Conservation (phyloP, 2,888 invertebrate species). For the Pardosa pseudoannulata region DNA sequence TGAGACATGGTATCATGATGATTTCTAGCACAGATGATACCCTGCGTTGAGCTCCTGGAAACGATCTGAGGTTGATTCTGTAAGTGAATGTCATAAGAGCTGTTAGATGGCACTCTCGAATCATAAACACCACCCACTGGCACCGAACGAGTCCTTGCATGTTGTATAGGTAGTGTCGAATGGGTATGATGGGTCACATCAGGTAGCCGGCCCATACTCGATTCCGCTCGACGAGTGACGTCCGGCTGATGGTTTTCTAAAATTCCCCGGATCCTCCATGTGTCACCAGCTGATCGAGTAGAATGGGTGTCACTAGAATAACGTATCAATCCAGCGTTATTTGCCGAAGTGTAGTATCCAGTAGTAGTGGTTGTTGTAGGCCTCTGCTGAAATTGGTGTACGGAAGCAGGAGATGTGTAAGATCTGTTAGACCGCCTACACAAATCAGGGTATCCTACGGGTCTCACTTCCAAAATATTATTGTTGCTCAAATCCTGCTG, state of each 20-base stretch:
- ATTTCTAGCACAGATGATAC: slow-evolving; percentile 59
- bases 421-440: slow-evolving; percentile 58
- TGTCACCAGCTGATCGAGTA: slow-evolving; percentile 65
- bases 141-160: slow-evolving; percentile 61
- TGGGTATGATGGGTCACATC: slow-evolving; percentile 62
- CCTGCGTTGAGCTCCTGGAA: slow-evolving; percentile 64
- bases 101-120: slow-evolving; percentile 54
- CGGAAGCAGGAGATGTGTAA: slow-evolving; percentile 60
- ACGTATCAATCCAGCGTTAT: slow-evolving; percentile 39
- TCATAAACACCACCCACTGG: slow-evolving; percentile 62
- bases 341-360: slow-evolving; percentile 32
- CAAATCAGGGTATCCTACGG: slow-evolving; percentile 52
- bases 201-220: slow-evolving; percentile 46
- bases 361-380: slow-evolving; percentile 25
- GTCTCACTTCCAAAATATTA: slow-evolving; percentile 17
- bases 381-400: slow-evolving; percentile 52
- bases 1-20: slow-evolving; percentile 53
- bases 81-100: slow-evolving; percentile 63
- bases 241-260: slow-evolving; percentile 63
- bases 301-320: slow-evolving; percentile 61
- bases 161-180: slow-evolving; percentile 26
- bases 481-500: slow-evolving; percentile 44
- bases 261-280: slow-evolving; percentile 64
- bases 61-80: slow-evolving; percentile 58
- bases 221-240: slow-evolving; percentile 59